Evolutionary conservation across 1,140 invertebrate species (phyloP).

Genomic region (honey bee (Apis mellifera)): DNA sequence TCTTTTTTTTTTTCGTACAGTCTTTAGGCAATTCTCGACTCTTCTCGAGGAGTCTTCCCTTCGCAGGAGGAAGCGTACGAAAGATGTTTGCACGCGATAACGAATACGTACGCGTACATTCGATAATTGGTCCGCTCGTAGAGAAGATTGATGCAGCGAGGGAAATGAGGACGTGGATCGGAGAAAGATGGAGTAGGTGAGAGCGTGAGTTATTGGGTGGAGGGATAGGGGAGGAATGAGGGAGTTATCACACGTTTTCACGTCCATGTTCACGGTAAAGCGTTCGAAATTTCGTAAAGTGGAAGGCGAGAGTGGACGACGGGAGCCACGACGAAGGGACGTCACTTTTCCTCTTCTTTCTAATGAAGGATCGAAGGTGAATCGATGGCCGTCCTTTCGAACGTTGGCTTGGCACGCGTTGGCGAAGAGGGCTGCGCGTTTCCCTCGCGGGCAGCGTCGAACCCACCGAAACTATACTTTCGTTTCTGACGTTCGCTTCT

Average conservation of each 20-base stretch:
- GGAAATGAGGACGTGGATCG: neutral
- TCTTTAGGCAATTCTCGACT: slow-evolving; percentile 15
- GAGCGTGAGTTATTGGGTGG: no score
- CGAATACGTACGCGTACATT: slow-evolving; percentile 27
- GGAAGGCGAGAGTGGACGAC: neutral
- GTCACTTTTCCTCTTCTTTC: neutral
- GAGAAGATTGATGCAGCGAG: slow-evolving; percentile 19
- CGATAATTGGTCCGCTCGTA: slow-evolving; percentile 60
- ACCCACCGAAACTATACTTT: slow-evolving; percentile 64
- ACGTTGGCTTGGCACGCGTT: neutral
- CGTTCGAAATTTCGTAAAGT: no score
- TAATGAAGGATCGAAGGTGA: slow-evolving; percentile 10
- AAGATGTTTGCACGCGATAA: slow-evolving; percentile 35
- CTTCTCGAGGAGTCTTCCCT: slow-evolving; percentile 3
- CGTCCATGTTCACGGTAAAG: neutral
- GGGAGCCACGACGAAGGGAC: neutral
- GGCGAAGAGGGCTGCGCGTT: neutral
- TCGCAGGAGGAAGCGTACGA: slow-evolving; percentile 19
- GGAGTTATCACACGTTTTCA: slow-evolving; percentile 27
- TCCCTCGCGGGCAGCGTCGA: slow-evolving; percentile 36
- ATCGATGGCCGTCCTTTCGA: neutral
- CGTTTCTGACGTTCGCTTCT: slow-evolving; percentile 39
- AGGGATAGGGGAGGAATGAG: neutral
- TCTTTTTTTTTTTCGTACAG: neutral
- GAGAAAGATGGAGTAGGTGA: neutral